phyloP scores from a whole-genome alignment of 1,140 invertebrate species.

The Trichonephila inaurata region DNA sequence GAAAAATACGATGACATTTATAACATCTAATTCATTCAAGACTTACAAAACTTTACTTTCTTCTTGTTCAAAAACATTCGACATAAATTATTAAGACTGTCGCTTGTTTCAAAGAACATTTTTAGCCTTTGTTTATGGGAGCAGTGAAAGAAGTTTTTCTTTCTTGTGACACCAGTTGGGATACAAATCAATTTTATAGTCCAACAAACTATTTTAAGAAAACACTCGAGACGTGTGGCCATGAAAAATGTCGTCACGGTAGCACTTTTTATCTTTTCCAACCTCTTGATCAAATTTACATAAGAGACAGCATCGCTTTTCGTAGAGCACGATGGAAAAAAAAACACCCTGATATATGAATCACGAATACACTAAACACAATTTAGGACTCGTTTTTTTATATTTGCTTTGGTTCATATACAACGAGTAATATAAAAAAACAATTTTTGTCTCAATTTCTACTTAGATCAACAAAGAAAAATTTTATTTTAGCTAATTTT shows the following conservation, averaged over 20 bases:
- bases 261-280: conserved; percentile 10
- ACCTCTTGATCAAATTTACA: not conserved
- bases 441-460: too few relatives aligned
- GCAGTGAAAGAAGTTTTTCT: not conserved
- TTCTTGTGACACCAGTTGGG: not conserved
- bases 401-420: not conserved
- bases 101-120: not conserved
- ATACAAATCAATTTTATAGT: conserved; percentile 12
- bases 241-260: conserved; percentile 10
- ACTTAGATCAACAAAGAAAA: too few relatives aligned
- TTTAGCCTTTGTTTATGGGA: conserved; percentile 5
- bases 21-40: not conserved
- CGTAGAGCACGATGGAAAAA: not conserved
- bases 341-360: not conserved
- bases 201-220: not conserved
- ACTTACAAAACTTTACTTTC: not conserved
- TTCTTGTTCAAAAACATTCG: not conserved
- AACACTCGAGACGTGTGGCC: not conserved
- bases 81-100: not conserved
- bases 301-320: not conserved
- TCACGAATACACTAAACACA: not conserved
- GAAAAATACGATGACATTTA: too few relatives aligned
- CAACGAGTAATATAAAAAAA: not conserved
- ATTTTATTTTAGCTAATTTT: too few relatives aligned
- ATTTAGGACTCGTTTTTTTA: not conserved